phyloP scores from a whole-genome alignment of 2,888 invertebrate species.

The Augiades crinisus region DNA sequence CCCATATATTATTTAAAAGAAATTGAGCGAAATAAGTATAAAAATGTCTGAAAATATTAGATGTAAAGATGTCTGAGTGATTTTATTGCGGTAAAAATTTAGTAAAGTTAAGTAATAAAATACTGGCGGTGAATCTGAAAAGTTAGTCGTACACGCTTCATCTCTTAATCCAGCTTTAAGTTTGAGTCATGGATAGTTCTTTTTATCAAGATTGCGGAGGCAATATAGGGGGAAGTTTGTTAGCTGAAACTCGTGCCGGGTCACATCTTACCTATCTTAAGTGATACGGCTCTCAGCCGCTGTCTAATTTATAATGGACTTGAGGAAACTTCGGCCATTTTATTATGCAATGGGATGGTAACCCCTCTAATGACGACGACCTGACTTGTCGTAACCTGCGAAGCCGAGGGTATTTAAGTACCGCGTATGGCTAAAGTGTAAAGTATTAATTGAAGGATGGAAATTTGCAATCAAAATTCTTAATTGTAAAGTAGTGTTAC shows the following conservation, averaged over 20 bases:
- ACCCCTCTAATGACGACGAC: conserved; percentile 78
- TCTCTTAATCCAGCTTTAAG: conserved; percentile 63
- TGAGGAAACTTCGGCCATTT: conserved; percentile 80
- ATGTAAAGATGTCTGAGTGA: conserved; percentile 16
- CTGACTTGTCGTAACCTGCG: conserved; percentile 71
- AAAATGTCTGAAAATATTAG: conserved; percentile 1
- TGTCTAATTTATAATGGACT: conserved; percentile 82
- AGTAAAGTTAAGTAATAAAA: conserved; percentile 30
- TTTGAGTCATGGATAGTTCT: conserved; percentile 76
- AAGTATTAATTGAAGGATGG: background rate
- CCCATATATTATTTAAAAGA: no score
- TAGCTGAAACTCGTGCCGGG: conserved; percentile 72
- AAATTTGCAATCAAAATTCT: background rate
- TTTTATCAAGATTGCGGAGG: conserved; percentile 75
- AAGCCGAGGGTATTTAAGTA: conserved; percentile 1
- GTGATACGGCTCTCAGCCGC: conserved; percentile 77
- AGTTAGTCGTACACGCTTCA: conserved; percentile 49
- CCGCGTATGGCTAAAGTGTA: background rate
- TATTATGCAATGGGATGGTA: conserved; percentile 80
- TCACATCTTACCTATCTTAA: conserved; percentile 80
- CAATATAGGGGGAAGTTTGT: conserved; percentile 72
- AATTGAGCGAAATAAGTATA: background rate
- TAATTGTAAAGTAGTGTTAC: no score
- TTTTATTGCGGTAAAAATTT: conserved; percentile 36
- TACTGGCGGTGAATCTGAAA: conserved; percentile 38